Conservation (phyloP, 1,140 invertebrate genomes). For the Ruditapes philippinarum region DNA sequence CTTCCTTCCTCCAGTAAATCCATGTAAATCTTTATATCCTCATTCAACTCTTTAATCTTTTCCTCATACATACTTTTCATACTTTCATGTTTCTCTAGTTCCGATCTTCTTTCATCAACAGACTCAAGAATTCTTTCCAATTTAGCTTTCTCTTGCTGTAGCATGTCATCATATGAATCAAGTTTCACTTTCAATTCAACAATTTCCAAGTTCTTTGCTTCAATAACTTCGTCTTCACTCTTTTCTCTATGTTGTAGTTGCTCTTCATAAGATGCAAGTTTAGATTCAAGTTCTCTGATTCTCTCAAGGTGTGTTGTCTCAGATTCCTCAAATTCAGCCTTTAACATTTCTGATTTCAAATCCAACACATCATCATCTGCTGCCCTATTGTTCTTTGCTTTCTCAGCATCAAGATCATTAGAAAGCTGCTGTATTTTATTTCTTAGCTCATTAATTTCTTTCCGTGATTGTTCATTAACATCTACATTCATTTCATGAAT, state of each 20-base stretch:
- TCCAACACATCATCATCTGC: not conserved
- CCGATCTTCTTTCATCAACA: conserved; percentile 4
- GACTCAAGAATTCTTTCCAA: not conserved
- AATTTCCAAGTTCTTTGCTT: not conserved
- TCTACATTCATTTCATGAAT: not conserved
- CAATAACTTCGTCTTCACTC: not conserved
- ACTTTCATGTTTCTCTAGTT: conserved; percentile 22
- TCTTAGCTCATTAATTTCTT: not conserved
- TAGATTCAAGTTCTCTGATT: not conserved
- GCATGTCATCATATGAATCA: not conserved
- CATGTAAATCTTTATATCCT: conserved; percentile 36
- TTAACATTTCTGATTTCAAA: not conserved
- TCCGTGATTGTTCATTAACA: not conserved
- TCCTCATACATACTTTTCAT: conserved; percentile 32
- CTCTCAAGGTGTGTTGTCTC: not conserved
- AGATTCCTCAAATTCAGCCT: not conserved
- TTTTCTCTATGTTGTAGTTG: not conserved
- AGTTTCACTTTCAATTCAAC: not conserved
- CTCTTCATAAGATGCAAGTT: not conserved
- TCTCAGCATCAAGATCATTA: not conserved
- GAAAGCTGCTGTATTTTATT: not conserved
- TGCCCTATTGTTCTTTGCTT: not conserved
- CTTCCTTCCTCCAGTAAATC: conserved; percentile 25
- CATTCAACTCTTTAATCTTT: conserved; percentile 16
- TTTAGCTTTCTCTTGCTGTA: conserved; percentile 13